phyloP scores from a whole-genome alignment of 2,888 invertebrate species.

The Anthophora plumipes region DNA sequence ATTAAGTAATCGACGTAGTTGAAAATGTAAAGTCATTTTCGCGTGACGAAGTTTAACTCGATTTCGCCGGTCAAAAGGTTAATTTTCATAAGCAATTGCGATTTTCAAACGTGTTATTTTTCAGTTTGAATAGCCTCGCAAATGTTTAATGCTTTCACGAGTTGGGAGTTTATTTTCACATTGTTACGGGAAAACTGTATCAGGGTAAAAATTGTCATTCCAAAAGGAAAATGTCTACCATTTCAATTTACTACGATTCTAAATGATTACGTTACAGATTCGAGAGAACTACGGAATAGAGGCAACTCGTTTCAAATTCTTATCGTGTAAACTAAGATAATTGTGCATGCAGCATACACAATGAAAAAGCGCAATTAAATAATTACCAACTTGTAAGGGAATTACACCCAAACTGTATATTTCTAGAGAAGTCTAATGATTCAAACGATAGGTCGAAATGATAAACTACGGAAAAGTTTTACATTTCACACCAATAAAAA shows the following conservation, averaged over 20 bases:
- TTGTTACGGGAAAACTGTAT: slow-evolving; percentile 7
- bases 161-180: slow-evolving; percentile 3
- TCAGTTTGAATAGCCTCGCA: not conserved
- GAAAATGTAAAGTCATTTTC: no score
- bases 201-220: slow-evolving; percentile 5
- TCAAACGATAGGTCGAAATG: slow-evolving; percentile 4
- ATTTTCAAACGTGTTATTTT: not conserved
- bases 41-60: no score
- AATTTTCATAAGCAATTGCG: not conserved
- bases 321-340: slow-evolving; percentile 19
- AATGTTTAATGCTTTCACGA: not conserved
- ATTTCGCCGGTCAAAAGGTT: no score
- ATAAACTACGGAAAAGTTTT: slow-evolving; percentile 28
- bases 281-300: slow-evolving; percentile 15
- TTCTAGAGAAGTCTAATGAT: slow-evolving; percentile 11
- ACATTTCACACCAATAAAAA: slow-evolving; percentile 1
- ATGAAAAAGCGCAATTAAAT: slow-evolving; percentile 43
- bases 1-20: no score
- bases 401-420: slow-evolving; percentile 15
- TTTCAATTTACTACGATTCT: slow-evolving; percentile 22
- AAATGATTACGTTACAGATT: slow-evolving; percentile 20
- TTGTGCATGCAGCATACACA: slow-evolving; percentile 50
- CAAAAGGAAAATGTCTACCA: slow-evolving; percentile 12
- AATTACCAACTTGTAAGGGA: slow-evolving; percentile 12
- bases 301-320: not conserved